These are phyloP conservation scores for Melanargia galathea DNA, from an alignment of 2,888 invertebrate genomes.

Conservation along the genomic window DNA sequence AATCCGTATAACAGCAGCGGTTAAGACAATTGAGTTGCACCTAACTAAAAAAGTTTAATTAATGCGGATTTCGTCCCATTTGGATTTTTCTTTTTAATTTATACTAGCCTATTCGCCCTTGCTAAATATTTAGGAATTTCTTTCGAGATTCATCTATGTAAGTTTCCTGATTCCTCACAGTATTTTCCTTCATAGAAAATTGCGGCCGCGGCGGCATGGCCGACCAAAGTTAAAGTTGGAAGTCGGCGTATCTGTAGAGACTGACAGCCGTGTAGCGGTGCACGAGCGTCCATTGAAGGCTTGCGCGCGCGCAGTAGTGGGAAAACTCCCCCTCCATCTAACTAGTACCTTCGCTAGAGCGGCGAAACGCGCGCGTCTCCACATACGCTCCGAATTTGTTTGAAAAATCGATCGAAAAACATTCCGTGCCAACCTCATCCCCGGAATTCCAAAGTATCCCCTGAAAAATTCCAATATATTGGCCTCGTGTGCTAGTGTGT, in stretches of 20 bases:
- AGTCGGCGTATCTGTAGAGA: conserved; percentile 35
- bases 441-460: conserved; percentile 12
- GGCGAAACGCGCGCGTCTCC: conserved; percentile 54
- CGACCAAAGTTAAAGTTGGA: background rate
- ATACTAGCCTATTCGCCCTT: background rate
- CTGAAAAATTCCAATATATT: conserved; percentile 6
- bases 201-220: too few relatives aligned
- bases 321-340: conserved; percentile 49
- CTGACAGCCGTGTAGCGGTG: conserved; percentile 35
- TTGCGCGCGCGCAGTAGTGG: conserved; percentile 61
- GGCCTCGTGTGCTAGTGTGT: conserved; percentile 40
- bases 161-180: too few relatives aligned
- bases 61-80: too few relatives aligned
- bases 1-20: too few relatives aligned
- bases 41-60: too few relatives aligned
- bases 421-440: conserved; percentile 42
- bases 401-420: conserved; percentile 52
- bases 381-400: conserved; percentile 36
- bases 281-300: conserved; percentile 52
- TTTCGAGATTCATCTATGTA: too few relatives aligned
- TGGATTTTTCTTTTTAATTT: too few relatives aligned
- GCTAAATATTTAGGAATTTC: background rate
- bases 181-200: too few relatives aligned
- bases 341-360: conserved; percentile 65
- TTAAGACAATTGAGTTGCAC: too few relatives aligned